Evolutionary conservation across 1,140 invertebrate species (phyloP), one percentile per base, ranked within the genome.

Genomic region (Magallana ariakensis): DNA sequence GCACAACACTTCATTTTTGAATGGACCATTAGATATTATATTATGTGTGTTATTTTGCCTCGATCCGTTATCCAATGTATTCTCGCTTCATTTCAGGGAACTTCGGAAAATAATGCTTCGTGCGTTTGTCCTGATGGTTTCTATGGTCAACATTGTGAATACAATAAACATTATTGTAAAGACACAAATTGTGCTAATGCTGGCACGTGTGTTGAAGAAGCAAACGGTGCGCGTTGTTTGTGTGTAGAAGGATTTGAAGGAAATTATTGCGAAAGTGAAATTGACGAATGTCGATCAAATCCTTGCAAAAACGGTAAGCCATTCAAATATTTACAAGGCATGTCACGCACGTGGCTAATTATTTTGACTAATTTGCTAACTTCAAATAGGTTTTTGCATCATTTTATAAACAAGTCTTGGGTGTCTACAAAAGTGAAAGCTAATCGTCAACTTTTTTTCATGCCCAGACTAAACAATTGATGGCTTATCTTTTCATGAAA

Each of bases 161-260:
- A 82, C 54, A 82, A 19, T 10, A 82, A 82, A 16, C 6, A n/a
- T 54, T 82, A 11, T 53, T 82, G 80, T n/a, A 56, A 82, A 9
- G 80, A 82, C 16, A 82, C 54, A 55, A 16, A 16, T 15, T 82
- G 80, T 16, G 46, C 55, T 58, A 53, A 86, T 15, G 13, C 46
- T 19, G 46, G 56, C 15, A 0, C n/a, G 8, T 15, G 33, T 22
- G 8, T 13, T 82, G 13, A 80, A 46, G 53, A 83, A 81, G 6
- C 87, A 46, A 15, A 90, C 86, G 75, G 80, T 15, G 80, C 46
- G n/a, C 11, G 19, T 54, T 82, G 80, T 82, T 55, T 53, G 46
- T 82, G 80, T 82, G 33, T 19, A 56, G 55, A 53, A 53, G 80
- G 80, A 55, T 82, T 55, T 56, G 55, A 54, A 56, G 80, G 80